Percentiles rank a stretch among this genome's conserved stretches.
These are phyloP conservation scores for Criorhina ranunculi DNA, from an alignment of 2,888 invertebrate species.

Conservation along the genomic window DNA sequence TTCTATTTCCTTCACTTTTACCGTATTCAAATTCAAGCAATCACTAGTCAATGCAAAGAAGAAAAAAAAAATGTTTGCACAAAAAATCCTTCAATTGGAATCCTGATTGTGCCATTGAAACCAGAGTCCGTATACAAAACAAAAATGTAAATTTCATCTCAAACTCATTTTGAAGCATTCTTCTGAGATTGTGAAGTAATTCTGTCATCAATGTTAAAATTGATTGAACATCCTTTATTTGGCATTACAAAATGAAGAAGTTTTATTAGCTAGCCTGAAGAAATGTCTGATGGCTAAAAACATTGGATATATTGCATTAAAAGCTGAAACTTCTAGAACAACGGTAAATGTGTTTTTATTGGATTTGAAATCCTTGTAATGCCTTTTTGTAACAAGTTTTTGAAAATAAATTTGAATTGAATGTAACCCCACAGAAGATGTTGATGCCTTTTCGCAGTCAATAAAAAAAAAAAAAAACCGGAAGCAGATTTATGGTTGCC, in stretches of 20 bases:
- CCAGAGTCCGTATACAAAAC: constrained; percentile 17
- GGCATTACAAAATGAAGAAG: not conserved
- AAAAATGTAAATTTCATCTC: constrained; percentile 35
- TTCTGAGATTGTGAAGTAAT: constrained; percentile 41
- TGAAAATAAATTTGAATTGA: constrained; percentile 27
- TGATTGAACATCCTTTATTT: constrained; percentile 32
- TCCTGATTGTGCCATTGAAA: constrained; percentile 51
- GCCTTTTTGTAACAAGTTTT: constrained; percentile 13
- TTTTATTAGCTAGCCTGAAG: not conserved
- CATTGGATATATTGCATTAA: not conserved
- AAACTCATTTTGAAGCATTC: constrained; percentile 45
- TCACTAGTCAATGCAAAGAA: constrained; percentile 20
- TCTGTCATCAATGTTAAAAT: constrained; percentile 50
- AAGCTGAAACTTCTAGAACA: not conserved
- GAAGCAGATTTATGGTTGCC: constrained; percentile 28
- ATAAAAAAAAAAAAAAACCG: constrained; percentile 10
- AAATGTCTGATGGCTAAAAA: not conserved
- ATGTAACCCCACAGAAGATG: not conserved
- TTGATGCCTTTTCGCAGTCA: not conserved
- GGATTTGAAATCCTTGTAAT: constrained; percentile 14
- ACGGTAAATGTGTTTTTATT: constrained; percentile 3
- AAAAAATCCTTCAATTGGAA: constrained; percentile 39
- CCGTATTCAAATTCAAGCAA: constrained; percentile 47
- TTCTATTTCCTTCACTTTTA: not conserved
- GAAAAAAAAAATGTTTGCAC: constrained; percentile 5